These are phyloP conservation scores for Chironomus tentans DNA, from an alignment of 2,888 invertebrate genomes.

Conservation along the genomic window DNA sequence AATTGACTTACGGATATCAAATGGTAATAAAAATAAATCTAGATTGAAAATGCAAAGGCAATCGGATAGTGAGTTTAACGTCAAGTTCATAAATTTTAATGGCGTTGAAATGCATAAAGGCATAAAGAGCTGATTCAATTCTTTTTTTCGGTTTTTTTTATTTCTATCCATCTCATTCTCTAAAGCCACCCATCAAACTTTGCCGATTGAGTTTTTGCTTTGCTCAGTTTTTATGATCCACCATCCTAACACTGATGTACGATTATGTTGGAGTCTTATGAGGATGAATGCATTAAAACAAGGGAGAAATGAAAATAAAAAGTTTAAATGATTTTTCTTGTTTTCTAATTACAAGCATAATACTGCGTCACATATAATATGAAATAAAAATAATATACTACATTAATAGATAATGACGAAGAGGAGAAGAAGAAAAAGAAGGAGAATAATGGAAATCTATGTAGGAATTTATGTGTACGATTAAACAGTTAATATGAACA, in stretches of 20 bases:
- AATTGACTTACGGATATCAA: no score
- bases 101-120: background rate
- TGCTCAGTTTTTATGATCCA: background rate
- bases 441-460: no score
- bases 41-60: no score
- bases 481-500: background rate
- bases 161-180: background rate
- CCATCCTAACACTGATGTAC: background rate
- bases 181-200: background rate
- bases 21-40: no score
- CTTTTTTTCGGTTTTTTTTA: background rate
- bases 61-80: no score
- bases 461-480: background rate
- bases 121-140: background rate
- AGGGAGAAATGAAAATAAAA: background rate
- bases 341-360: background rate
- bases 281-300: background rate
- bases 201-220: background rate
- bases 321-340: background rate
- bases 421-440: background rate
- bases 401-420: background rate
- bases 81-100: slow-evolving; percentile 10
- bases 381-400: no score
- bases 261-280: no score
- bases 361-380: no score